These are phyloP conservation scores for Scatophagus argus DNA, from an alignment of 2,113 vertebrate species.

Conservation along the genomic window DNA sequence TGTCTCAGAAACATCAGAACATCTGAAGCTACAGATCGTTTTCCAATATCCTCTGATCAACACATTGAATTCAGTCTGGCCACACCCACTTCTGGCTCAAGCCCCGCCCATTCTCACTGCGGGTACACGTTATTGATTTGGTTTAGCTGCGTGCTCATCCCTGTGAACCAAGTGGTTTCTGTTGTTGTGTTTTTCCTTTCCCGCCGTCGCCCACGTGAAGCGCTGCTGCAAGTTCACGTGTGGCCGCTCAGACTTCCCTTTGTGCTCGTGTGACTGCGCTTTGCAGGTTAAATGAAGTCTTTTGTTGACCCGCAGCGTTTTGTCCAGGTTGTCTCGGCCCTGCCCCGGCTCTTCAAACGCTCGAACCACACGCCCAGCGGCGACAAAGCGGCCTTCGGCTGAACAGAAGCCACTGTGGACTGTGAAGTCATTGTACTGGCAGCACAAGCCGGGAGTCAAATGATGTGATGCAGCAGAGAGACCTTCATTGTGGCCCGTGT, in stretches of 20 bases:
- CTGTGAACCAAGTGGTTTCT: no score
- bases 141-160: no score
- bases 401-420: slow-evolving; percentile 63
- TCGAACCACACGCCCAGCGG: slow-evolving; percentile 56
- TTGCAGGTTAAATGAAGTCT: slow-evolving; percentile 55
- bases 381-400: slow-evolving; percentile 26
- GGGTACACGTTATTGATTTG: no score
- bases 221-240: slow-evolving; percentile 1
- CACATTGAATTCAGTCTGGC: no score
- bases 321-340: slow-evolving; percentile 59
- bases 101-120: no score
- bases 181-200: background rate
- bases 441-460: slow-evolving; percentile 45
- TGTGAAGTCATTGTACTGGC: slow-evolving; percentile 63
- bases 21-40: no score
- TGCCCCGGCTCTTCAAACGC: slow-evolving; percentile 52
- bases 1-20: no score
- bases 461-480: slow-evolving; percentile 48
- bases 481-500: slow-evolving; percentile 61
- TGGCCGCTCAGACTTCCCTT: background rate
- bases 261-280: slow-evolving; percentile 12
- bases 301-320: slow-evolving; percentile 51
- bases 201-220: background rate
- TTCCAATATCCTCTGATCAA: no score
- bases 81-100: no score